phyloP scores from a whole-genome alignment of 2,113 vertebrate genomes.

The Thalassarche chlororhynchos region DNA sequence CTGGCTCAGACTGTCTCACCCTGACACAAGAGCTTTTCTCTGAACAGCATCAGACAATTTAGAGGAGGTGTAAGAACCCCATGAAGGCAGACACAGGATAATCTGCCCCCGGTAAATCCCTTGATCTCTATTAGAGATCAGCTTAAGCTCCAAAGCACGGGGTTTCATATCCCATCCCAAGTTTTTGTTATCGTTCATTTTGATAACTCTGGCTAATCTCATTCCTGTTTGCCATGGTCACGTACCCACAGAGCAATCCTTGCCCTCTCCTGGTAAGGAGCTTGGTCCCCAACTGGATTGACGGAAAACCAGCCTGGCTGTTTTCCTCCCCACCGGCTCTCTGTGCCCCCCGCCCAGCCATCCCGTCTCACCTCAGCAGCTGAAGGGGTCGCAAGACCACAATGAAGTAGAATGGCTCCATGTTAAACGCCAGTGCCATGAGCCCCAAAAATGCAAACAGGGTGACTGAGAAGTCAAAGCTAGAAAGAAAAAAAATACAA shows the following conservation, averaged over 20 bases:
- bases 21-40: constrained; percentile 54
- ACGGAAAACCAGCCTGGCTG: not conserved
- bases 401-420: constrained; percentile 97
- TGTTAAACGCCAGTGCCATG: constrained; percentile 88
- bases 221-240: not conserved
- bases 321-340: not conserved
- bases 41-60: constrained; percentile 53
- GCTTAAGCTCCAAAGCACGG: constrained; percentile 52
- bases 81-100: constrained; percentile 46
- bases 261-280: constrained; percentile 23
- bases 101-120: constrained; percentile 63
- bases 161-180: constrained; percentile 46
- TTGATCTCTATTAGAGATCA: constrained; percentile 64
- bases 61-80: constrained; percentile 63
- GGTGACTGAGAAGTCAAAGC: constrained; percentile 96
- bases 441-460: constrained; percentile 93
- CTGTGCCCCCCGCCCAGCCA: not conserved
- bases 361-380: constrained; percentile 85
- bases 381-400: constrained; percentile 93
- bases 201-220: constrained; percentile 37
- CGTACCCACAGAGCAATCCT: constrained; percentile 11
- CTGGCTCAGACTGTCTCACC: constrained; percentile 29
- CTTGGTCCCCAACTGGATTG: not conserved
- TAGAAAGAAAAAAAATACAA: constrained; percentile 22
- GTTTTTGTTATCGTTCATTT: constrained; percentile 26